Base-by-base conservation (phyloP, 2,113 vertebrate species). In the Osmerus eperlanus region DNA sequence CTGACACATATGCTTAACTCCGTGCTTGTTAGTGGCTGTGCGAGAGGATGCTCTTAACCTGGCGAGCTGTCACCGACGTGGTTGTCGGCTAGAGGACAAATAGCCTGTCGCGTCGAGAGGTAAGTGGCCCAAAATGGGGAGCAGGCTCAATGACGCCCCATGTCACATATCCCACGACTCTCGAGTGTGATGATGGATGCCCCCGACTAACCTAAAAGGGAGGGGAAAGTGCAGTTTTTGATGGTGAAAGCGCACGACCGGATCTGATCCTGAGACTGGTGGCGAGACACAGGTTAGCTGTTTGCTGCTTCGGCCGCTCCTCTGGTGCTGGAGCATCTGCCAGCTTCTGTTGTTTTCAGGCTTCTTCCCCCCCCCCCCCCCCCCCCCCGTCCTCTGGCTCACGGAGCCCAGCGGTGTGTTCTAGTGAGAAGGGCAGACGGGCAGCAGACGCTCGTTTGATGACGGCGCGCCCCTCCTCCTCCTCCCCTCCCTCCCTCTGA, bases 1-100 rank as follows among this genome's bases (percentile, higher is more conserved):
- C 67, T 79, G 73, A 84, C 85, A 80, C 82, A 88, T 77, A 81
- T 13, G 54, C 56, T 77, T 68, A 58, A 65, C 61, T 75, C 63
- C 62, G 47, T 0, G 32, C 32, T 36, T 36, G 32, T 36, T 36
- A 36, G 32, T 36, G 68, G 77, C 67, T 63, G 68, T 9, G 14
- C 4, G 25, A 28, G 14, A 18, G 7, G 28, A 36, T 25, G 28
- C 5, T 29, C 21, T 54, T 13, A 1, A 4, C 15, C 47, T 32
- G 52, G 28, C 15, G 2, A 18, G 21, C 36, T n/a, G 59, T 2
- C 9, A 54, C 71, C 23, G 21, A 65, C 56, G 18, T 58, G 13
- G 18, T 78, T 63, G 21, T 4, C 3, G 18, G 3, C 59, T 72
- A 78, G 23, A 58, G 70, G 53, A 67, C 36, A 65, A 65, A 3